These are phyloP conservation scores for Diabrotica undecimpunctata DNA, from an alignment of 1,140 invertebrate species.

Conservation along the genomic window DNA sequence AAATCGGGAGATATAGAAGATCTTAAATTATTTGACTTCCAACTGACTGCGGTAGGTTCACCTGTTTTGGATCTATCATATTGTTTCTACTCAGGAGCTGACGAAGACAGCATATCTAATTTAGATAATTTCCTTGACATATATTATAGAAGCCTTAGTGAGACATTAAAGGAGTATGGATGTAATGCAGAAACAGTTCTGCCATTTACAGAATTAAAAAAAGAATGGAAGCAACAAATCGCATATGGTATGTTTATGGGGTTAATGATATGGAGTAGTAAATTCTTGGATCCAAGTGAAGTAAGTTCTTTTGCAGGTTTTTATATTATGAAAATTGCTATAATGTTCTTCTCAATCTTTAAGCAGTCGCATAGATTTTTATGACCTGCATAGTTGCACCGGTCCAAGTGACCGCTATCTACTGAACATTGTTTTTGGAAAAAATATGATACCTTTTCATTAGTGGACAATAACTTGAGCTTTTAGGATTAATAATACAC, in stretches of 20 bases:
- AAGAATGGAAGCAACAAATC: conserved; percentile 43
- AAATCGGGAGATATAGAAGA: conserved; percentile 7
- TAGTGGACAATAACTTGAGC: no score
- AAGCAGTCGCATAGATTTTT: no score
- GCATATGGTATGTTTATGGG: conserved; percentile 36
- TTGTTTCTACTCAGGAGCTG: conserved; percentile 55
- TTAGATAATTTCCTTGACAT: conserved; percentile 51
- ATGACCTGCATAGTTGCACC: no score
- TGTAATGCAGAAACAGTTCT: conserved; percentile 48
- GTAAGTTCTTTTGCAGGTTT: no score
- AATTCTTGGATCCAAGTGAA: no score
- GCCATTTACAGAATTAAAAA: conserved; percentile 45
- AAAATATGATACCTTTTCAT: no score
- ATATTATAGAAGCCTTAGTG: conserved; percentile 52
- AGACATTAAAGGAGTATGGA: conserved; percentile 45
- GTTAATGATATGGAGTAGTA: no score
- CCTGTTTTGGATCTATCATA: conserved; percentile 57
- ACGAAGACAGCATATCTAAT: conserved; percentile 47
- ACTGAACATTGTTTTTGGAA: no score
- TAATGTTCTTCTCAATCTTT: no score
- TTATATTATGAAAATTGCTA: no score
- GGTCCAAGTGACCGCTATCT: no score
- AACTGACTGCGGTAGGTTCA: conserved; percentile 53
- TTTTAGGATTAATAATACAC: no score
- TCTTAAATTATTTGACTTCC: conserved; percentile 51